Conservation (phyloP, 64 coral and sea anemone species). For the Dendronephthya gigantea region DNA sequence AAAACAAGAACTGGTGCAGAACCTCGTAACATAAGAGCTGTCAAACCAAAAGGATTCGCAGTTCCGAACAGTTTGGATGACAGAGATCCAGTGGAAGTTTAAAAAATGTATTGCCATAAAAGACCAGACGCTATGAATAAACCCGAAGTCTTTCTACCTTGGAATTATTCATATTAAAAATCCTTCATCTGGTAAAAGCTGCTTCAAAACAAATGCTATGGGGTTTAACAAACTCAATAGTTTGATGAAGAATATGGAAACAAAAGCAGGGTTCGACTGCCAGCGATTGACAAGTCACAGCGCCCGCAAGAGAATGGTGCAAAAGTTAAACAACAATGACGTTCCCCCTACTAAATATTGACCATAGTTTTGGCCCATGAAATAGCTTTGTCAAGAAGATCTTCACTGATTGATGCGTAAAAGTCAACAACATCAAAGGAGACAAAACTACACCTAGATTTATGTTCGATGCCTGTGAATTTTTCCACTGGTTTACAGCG, state of each 20-base stretch:
- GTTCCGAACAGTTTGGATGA: neutral
- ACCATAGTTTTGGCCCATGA: too few relatives aligned
- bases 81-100: neutral
- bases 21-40: neutral
- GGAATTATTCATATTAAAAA: neutral
- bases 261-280: neutral
- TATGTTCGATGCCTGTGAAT: too few relatives aligned
- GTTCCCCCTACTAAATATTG: neutral
- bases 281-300: neutral
- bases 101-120: neutral
- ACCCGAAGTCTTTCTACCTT: conserved; percentile 1
- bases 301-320: neutral
- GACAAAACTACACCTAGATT: too few relatives aligned
- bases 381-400: too few relatives aligned
- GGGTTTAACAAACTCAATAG: neutral
- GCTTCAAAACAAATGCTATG: neutral
- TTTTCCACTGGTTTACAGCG: too few relatives aligned
- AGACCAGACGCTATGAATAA: neutral
- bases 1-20: conserved; percentile 7
- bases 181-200: neutral
- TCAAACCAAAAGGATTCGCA: neutral
- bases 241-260: conserved; percentile 7
- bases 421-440: too few relatives aligned
- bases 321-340: conserved; percentile 4
- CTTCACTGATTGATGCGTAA: too few relatives aligned